Base-by-base conservation (phyloP, 1,140 invertebrate species). In the Odontomachus brunneus region DNA sequence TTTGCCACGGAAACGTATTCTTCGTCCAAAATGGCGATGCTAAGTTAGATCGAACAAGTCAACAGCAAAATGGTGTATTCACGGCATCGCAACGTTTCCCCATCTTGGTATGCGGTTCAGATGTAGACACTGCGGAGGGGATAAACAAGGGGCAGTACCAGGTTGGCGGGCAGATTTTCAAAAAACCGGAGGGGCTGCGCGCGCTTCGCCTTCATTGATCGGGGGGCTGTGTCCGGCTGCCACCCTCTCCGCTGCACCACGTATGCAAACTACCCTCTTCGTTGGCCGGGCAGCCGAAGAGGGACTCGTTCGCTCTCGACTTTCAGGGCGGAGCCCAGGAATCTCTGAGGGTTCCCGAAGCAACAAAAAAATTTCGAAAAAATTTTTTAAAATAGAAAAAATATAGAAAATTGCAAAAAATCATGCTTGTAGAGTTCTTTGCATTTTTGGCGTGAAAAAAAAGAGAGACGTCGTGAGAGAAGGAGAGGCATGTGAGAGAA, bases 181-280 rank as follows among this genome's bases (percentile, higher is more conserved):
- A 93, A 93, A 93, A 93, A 93, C 89, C 88, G 83, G 73, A 87
- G 84, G 48, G 89, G 89, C 82, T 93, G 92, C 92, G 92, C 92
- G 92, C 92, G 92, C 92, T 84, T 91, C 87, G 78, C 89, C 90
- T 93, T 92, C 92, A 93, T 93, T 91, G 92, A 93, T 93, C 92
- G 91, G 60, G 73, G 84, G 86, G 88, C 85, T 81, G 84, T 87
- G 88, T 90, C 88, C 86, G 82, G 71, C 82, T 57, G 72, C 76
- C 85, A 88, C 87, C 85, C 85, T 90, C 88, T 89, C 85, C 80
- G 82, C 82, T 88, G 78, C 78, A 82, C 84, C 67, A 85, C 84
- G 82, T 74, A 84, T 87, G 76, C 48, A 74, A 84, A 86, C 83
- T 91, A 85, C 84, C 85, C 86, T 89, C 89, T 87, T 89, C 85